Evolutionary conservation across 2,113 vertebrate genomes (phyloP), one percentile per base, ranked within the genome.

Genomic region (Cyprinodon variegatus): DNA sequence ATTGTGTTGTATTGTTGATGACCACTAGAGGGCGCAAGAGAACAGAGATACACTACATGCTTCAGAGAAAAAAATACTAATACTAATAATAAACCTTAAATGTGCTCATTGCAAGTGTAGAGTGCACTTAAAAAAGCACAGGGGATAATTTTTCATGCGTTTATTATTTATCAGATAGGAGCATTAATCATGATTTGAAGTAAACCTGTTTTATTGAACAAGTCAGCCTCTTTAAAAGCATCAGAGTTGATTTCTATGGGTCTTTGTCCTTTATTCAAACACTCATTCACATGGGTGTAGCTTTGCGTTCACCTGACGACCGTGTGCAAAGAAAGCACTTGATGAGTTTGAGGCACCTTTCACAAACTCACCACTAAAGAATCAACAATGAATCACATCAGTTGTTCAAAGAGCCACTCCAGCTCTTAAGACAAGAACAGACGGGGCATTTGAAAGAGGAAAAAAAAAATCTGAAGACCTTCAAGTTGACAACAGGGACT

Each of bases 11-110:
- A 3, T 37, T 78, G 37, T 46, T 46, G 4, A 3, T 50, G 45
- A 46, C 83, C 86, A 88, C 22, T 5, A 86, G 86, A 75, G 74
- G 68, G 74, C 76, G 61, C 39, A 65, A 61, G 36, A 79, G 43
- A 65, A 48, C 59, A 78, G 5, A 78, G 46, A 38, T 39, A 70
- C 40, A 29, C 22, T 12, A 1, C 3, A 45, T 36, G 4, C 29
- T 41, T 22, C 9, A 38, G 37, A 37, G 12, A 40, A 63, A 40
- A 39, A 41, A 29, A 29, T 29, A 29, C 29, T 29, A 29, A 29
- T 29, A 29, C 29, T 20, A n/a, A 4, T 20, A 15, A 20, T 62
- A n/a, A n/a, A 57, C 5, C 50, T n/a, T 20, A 57, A 57, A 57
- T 38, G 36, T 14, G 15, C 36, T 2, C 37, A 38, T 29, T 29